Percentiles rank a stretch among this genome's conserved stretches.
phyloP scores from a whole-genome alignment of 2,113 vertebrate genomes.

The Actenoides hombroni region DNA sequence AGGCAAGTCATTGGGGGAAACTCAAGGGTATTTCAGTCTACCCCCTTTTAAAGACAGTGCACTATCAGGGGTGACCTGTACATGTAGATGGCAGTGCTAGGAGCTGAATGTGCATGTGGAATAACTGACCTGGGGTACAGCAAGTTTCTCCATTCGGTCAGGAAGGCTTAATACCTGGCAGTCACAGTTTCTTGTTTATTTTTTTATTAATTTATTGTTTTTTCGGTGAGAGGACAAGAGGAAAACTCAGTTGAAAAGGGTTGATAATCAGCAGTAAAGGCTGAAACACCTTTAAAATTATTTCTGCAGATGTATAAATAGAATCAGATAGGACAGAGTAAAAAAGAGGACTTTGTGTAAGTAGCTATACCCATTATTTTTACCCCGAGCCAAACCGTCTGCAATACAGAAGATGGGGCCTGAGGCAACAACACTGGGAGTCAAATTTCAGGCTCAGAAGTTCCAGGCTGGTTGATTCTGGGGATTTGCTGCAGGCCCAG shows the following conservation, averaged over 20 bases:
- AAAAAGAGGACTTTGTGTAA: not conserved
- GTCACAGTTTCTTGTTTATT: not conserved
- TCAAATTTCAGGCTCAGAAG: slow-evolving; percentile 18
- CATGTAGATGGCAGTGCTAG: not conserved
- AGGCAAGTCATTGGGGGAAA: not conserved
- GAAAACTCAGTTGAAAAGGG: not conserved
- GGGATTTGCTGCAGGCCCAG: not conserved
- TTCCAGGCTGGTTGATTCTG: slow-evolving; percentile 11
- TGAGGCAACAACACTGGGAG: not conserved
- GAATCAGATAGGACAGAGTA: not conserved
- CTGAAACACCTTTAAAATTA: not conserved
- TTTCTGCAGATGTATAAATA: not conserved
- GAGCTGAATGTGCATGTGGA: not conserved
- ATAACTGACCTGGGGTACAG: not conserved
- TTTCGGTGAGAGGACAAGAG: not conserved
- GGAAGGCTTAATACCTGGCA: not conserved
- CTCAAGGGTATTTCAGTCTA: not conserved
- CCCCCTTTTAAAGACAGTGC: not conserved
- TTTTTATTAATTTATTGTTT: not conserved
- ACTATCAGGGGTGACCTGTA: no score
- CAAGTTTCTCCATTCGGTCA: not conserved
- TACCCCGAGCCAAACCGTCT: not conserved
- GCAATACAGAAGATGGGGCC: not conserved
- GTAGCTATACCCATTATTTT: not conserved
- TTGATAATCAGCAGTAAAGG: not conserved